Base-by-base conservation (phyloP, 37 sponge, comb jelly and placozoan species). In the Oscarella lobularis region DNA sequence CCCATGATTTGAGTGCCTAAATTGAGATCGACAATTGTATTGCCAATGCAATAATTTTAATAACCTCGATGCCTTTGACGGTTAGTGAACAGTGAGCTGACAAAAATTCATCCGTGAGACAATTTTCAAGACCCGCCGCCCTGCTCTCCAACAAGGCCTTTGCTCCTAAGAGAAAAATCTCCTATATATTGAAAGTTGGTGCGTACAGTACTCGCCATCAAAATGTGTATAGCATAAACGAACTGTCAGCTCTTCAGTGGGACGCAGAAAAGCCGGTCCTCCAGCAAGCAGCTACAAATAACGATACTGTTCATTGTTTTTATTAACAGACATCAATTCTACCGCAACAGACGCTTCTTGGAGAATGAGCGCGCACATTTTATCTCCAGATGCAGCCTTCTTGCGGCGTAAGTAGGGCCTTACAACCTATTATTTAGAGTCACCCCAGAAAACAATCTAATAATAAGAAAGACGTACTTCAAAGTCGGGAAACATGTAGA, bases 211-310 rank as follows among this genome's bases (percentile, higher is more conserved):
- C 75, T 29, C 27, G 55, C 75, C 75, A 27, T 74, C 60, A 34
- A 74, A 74, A 66, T 74, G 9, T 37, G n/a, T 39, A 29, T 35
- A 74, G n/a, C 55, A 74, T 29, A 74, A 34, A 39, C 75, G 75
- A 5, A 34, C 75, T 14, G 75, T 35, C 30, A 74, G 75, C 66
- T 74, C 75, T 34, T 74, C 20, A 48, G 9, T 14, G 55, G 75
- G 75, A 5, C 75, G 41, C 9, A 74, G 75, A 74, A 74, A 34
- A 14, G 5, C 75, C 9, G 75, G 75, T 35, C 55, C 41, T 39
- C 66, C 75, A 74, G 75, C 5, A 48, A 74, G 9, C 40, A 74
- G 60, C 75, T 74, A 74, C 20, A 34, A 74, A 48, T 20, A 48
- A 20, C 60, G 14, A 48, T 20, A 48, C 9, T 48, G 20, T 27